Conservation (phyloP, 2,797 vertebrate genomes). For the Pteropus rufus region DNA sequence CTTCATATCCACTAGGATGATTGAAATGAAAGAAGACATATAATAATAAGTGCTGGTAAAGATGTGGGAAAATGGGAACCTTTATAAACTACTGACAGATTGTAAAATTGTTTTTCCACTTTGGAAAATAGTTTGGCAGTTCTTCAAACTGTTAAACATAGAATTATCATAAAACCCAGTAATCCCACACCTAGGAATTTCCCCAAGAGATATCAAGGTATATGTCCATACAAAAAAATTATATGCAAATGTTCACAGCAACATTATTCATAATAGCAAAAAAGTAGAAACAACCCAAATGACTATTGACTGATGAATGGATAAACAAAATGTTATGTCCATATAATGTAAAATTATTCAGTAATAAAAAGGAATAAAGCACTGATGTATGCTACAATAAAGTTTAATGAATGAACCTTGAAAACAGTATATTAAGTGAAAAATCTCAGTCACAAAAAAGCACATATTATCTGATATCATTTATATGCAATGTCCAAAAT, state of each 20-base stretch:
- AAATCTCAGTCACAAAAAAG: background rate
- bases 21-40: background rate
- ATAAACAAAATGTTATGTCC: background rate
- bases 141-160: background rate
- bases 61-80: background rate
- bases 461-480: background rate
- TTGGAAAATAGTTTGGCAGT: background rate
- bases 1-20: background rate
- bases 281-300: background rate
- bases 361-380: background rate
- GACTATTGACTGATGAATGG: background rate
- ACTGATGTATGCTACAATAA: background rate
- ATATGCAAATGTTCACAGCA: background rate
- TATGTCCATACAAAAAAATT: background rate
- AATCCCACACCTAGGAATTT: background rate
- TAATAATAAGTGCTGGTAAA: background rate
- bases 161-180: background rate
- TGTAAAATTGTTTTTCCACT: background rate
- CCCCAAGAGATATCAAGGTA: background rate
- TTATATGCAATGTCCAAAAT: background rate
- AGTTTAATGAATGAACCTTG: background rate
- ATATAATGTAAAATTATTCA: background rate
- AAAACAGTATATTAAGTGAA: background rate
- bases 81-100: background rate
- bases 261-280: background rate